Evolutionary conservation across 2,113 vertebrate genomes (phyloP).

Genomic region (Manacus vitellinus): DNA sequence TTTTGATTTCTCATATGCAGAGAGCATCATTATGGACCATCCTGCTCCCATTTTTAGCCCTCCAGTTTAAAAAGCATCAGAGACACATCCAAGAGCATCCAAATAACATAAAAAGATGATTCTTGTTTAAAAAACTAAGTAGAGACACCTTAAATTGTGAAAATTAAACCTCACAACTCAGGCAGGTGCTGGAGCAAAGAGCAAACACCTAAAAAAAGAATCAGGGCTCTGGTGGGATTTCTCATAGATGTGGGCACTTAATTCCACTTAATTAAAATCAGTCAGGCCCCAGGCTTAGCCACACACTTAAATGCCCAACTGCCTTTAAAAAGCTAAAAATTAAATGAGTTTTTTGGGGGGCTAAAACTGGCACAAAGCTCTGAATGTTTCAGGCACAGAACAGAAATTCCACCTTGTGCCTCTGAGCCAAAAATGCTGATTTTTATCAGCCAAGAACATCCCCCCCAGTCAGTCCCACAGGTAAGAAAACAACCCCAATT

Average conservation of each 20-base stretch:
- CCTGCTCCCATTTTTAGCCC: neutral
- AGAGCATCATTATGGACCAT: neutral
- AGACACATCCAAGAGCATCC: neutral
- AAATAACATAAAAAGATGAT: neutral
- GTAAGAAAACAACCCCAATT: too few relatives aligned
- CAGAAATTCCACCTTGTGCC: neutral
- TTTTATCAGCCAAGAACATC: neutral
- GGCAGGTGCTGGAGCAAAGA: neutral
- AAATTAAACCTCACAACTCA: neutral
- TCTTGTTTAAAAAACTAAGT: neutral
- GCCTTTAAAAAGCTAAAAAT: neutral
- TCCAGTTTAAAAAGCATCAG: neutral
- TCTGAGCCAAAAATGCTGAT: neutral
- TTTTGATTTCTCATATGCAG: neutral
- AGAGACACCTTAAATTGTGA: neutral
- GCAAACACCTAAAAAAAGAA: neutral
- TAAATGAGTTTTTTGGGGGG: too few relatives aligned
- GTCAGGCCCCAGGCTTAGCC: neutral
- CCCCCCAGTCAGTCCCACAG: too few relatives aligned
- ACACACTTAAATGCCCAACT: neutral
- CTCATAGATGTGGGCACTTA: neutral
- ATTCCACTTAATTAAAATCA: neutral
- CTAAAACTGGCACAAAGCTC: neutral
- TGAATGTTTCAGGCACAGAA: neutral
- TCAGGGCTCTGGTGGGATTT: neutral